phyloP scores from a whole-genome alignment of 2,797 vertebrate species.

The Parambassis ranga region DNA sequence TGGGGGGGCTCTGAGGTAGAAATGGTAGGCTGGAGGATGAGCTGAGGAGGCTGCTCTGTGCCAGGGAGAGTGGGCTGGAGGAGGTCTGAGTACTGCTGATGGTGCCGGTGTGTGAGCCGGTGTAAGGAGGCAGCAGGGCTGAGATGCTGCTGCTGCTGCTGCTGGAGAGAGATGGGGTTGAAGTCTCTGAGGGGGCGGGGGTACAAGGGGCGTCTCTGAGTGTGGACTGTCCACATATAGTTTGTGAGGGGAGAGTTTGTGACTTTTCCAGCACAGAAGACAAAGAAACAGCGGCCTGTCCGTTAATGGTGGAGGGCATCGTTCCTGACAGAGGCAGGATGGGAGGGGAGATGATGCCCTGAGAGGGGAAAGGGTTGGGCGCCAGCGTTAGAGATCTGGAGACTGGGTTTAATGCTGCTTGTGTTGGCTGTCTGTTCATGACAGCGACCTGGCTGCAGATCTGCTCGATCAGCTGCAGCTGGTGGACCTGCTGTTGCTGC shows the following conservation, averaged over 20 bases:
- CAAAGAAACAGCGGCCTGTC: conserved; percentile 76
- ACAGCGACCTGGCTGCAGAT: conserved; percentile 95
- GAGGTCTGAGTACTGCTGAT: conserved; percentile 78
- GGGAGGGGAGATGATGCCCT: conserved; percentile 77
- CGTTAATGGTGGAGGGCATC: conserved; percentile 76
- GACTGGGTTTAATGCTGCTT: conserved; percentile 80
- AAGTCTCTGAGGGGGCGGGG: conserved; percentile 73
- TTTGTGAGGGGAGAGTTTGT: conserved; percentile 78
- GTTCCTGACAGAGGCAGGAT: conserved; percentile 84
- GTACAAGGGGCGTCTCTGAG: conserved; percentile 73
- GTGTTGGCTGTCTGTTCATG: conserved; percentile 88
- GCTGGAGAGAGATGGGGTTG: conserved; percentile 69
- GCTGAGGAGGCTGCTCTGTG: conserved; percentile 81
- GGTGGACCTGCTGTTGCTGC: conserved; percentile 97
- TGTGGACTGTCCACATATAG: conserved; percentile 75
- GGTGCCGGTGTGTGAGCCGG: conserved; percentile 66
- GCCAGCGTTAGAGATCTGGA: conserved; percentile 71
- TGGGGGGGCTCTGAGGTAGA: conserved; percentile 94
- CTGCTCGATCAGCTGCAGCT: conserved; percentile 98
- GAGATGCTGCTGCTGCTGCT: conserved; percentile 63
- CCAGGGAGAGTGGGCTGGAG: conserved; percentile 81
- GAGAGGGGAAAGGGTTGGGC: conserved; percentile 81
- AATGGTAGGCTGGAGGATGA: conserved; percentile 88
- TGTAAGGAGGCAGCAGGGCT: conserved; percentile 73
- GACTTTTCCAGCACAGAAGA: conserved; percentile 76